phyloP scores from a whole-genome alignment of 2,888 invertebrate genomes.

The Malthinus seriepunctatus region DNA sequence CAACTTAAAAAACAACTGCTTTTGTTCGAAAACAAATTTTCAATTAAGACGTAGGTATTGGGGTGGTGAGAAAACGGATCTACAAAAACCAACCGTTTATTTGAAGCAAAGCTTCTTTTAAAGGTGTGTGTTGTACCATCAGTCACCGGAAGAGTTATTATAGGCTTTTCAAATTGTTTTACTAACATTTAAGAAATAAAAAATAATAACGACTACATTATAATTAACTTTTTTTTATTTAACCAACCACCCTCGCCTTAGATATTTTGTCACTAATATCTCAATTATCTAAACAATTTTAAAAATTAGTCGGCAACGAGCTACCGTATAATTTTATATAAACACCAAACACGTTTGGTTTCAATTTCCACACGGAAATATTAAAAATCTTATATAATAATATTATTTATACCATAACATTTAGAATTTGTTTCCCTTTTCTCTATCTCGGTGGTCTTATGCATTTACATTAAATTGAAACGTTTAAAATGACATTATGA shows the following conservation, averaged over 20 bases:
- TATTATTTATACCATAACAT: not conserved
- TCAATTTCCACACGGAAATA: slow-evolving; percentile 21
- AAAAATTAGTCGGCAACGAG: slow-evolving; percentile 14
- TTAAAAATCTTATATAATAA: not conserved
- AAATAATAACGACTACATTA: slow-evolving; percentile 1
- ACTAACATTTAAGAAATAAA: not conserved
- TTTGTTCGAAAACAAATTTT: too few relatives aligned
- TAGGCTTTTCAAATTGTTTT: slow-evolving; percentile 11
- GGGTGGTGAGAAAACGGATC: too few relatives aligned
- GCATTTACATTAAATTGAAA: slow-evolving; percentile 9
- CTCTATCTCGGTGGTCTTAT: not conserved
- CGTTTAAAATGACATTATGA: slow-evolving; percentile 12
- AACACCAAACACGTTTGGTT: not conserved
- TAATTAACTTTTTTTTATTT: slow-evolving; percentile 8
- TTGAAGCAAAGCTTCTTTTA: too few relatives aligned
- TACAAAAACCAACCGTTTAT: too few relatives aligned
- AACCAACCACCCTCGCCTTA: slow-evolving; percentile 8
- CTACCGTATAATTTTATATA: slow-evolving; percentile 19
- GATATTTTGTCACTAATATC: slow-evolving; percentile 8
- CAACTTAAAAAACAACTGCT: too few relatives aligned
- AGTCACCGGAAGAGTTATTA: slow-evolving; percentile 1
- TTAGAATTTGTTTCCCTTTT: slow-evolving; percentile 1
- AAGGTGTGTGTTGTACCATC: too few relatives aligned
- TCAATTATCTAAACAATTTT: slow-evolving; percentile 13
- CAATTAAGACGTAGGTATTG: too few relatives aligned